Percentiles rank a stretch among this genome's conserved stretches.
Evolutionary conservation across 2,797 vertebrate species (phyloP).

Genomic region (Hapalemur alaotrensis): DNA sequence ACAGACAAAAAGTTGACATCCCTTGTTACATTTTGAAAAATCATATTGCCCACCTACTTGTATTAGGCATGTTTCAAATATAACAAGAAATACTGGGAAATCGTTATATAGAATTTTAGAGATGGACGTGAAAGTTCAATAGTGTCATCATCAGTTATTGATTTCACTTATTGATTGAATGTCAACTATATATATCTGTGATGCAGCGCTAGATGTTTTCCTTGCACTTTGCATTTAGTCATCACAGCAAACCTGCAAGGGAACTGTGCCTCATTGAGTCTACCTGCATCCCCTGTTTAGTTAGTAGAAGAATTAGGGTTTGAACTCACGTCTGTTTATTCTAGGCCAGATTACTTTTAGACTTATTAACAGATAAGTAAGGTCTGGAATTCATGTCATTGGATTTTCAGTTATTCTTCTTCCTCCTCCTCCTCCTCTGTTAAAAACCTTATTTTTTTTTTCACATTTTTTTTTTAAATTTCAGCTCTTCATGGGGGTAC

Average conservation of each 20-base stretch:
- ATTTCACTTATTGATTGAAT: not conserved
- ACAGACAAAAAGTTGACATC: not conserved
- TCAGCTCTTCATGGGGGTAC: too few relatives aligned
- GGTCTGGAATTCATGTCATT: too few relatives aligned
- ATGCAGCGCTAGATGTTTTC: not conserved
- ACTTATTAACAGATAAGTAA: too few relatives aligned
- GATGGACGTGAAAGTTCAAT: not conserved
- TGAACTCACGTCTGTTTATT: not conserved
- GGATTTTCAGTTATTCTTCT: too few relatives aligned
- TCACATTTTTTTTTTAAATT: too few relatives aligned
- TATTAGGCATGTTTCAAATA: not conserved
- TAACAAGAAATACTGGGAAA: not conserved
- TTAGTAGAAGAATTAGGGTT: not conserved
- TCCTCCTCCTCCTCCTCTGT: too few relatives aligned
- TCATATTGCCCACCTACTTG: not conserved
- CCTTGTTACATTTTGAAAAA: not conserved
- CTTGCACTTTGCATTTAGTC: not conserved
- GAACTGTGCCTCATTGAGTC: not conserved
- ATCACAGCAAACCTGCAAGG: not conserved
- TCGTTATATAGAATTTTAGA: not conserved
- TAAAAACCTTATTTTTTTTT: too few relatives aligned
- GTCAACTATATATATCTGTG: accelerated
- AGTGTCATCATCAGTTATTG: not conserved
- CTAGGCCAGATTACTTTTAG: not conserved
- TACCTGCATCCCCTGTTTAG: not conserved